Conservation (phyloP, 2,888 invertebrate genomes). For the Agriopis marginaria region DNA sequence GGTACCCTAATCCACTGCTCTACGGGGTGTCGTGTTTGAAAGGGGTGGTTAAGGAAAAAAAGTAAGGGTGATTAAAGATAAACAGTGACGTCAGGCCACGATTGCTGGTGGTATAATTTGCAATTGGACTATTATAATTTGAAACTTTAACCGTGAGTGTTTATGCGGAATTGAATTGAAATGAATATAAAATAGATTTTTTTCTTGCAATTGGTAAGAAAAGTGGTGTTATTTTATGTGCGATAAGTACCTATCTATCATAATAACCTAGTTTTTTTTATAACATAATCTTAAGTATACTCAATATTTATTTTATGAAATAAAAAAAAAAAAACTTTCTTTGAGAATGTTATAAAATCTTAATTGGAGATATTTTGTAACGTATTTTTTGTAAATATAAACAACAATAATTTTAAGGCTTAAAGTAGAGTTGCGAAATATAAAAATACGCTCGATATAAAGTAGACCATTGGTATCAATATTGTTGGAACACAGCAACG, state of each 20-base stretch:
- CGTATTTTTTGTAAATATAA: too few relatives aligned
- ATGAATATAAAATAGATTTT: too few relatives aligned
- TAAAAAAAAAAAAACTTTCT: background rate
- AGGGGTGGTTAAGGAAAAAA: slow-evolving; percentile 76
- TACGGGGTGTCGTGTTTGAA: slow-evolving; percentile 59
- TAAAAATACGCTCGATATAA: too few relatives aligned
- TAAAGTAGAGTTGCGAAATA: background rate
- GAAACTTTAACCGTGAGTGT: background rate
- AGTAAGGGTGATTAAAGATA: slow-evolving; percentile 83
- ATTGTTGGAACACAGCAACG: background rate
- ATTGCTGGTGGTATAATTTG: slow-evolving; percentile 68
- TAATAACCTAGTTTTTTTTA: too few relatives aligned
- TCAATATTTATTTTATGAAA: background rate
- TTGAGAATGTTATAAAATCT: background rate
- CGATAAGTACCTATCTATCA: too few relatives aligned
- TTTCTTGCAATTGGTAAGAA: too few relatives aligned
- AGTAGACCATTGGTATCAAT: too few relatives aligned
- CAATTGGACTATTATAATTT: background rate
- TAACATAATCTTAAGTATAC: background rate
- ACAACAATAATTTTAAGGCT: too few relatives aligned
- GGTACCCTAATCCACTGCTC: slow-evolving; percentile 72
- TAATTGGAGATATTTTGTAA: too few relatives aligned
- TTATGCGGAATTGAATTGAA: background rate
- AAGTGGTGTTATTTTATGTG: too few relatives aligned
- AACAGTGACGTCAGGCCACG: slow-evolving; percentile 71